Evolutionary conservation across 1,140 invertebrate species (phyloP).

Genomic region (Cyclina sinensis): DNA sequence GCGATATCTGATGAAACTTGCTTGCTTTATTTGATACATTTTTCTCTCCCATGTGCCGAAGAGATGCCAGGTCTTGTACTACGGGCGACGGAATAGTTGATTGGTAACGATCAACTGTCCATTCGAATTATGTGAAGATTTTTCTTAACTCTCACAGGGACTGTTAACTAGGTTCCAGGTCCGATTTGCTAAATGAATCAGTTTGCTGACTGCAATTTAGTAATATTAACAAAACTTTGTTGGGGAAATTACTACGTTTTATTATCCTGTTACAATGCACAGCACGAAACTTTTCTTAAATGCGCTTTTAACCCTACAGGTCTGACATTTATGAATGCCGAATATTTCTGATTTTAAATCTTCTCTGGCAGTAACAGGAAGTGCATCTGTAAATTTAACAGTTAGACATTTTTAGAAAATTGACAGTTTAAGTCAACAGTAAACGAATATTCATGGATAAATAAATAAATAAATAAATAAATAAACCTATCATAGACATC

Average conservation of each 20-base stretch:
- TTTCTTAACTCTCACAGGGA: not conserved
- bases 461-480: too few species aligned
- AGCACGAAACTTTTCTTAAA: not conserved
- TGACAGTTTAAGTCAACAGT: too few species aligned
- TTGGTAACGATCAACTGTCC: conserved; percentile 20
- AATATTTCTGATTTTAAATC: too few species aligned
- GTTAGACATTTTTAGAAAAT: too few species aligned
- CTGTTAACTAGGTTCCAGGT: not conserved
- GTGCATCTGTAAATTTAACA: too few species aligned
- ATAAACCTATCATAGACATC: too few species aligned
- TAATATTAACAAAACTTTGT: not conserved
- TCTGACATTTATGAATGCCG: not conserved
- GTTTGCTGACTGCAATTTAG: not conserved
- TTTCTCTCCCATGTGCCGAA: not conserved
- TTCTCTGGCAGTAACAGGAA: too few species aligned
- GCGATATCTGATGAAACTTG: not conserved
- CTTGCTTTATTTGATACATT: conserved; percentile 10
- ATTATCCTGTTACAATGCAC: not conserved
- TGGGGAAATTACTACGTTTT: not conserved
- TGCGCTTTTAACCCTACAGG: not conserved
- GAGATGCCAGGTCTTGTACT: not conserved
- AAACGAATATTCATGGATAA: too few species aligned
- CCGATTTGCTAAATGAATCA: conserved; percentile 14
- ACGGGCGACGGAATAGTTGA: not conserved
- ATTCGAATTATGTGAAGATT: conserved; percentile 2